Conservation (phyloP, 2,113 vertebrate genomes). For the Hiodon alosoides region DNA sequence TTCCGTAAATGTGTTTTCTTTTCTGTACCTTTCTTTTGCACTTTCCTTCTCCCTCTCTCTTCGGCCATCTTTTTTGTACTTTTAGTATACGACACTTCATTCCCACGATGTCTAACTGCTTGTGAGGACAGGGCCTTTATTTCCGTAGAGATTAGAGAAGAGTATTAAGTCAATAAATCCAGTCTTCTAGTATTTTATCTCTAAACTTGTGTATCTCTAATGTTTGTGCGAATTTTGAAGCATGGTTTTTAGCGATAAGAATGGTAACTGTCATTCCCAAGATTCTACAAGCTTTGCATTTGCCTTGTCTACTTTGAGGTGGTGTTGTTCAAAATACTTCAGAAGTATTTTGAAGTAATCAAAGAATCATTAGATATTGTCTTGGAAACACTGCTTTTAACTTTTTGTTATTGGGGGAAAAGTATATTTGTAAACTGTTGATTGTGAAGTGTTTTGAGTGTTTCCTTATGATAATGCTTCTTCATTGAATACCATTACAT, state of each 20-base stretch:
- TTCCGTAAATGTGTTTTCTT: background rate
- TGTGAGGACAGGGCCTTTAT: background rate
- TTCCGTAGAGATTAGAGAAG: background rate
- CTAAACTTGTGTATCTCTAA: background rate
- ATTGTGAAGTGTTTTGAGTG: constrained; percentile 6
- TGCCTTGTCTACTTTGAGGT: background rate
- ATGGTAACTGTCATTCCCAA: background rate
- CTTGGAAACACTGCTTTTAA: background rate
- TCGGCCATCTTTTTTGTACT: background rate
- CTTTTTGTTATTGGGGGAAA: background rate
- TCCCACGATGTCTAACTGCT: no score
- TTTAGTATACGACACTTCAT: no score
- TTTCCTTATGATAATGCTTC: constrained; percentile 11
- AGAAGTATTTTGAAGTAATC: background rate
- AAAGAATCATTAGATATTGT: background rate
- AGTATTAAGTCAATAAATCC: background rate
- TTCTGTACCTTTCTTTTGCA: background rate
- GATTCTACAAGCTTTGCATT: background rate
- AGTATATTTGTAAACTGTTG: constrained; percentile 10
- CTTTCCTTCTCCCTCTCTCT: background rate
- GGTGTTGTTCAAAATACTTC: background rate
- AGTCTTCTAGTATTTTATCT: background rate
- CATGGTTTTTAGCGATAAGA: background rate
- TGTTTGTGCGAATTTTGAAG: background rate
- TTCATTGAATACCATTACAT: background rate